These are phyloP conservation scores for Drosophila ohnishii DNA, from an alignment of 1,140 invertebrate genomes.

Conservation along the genomic window DNA sequence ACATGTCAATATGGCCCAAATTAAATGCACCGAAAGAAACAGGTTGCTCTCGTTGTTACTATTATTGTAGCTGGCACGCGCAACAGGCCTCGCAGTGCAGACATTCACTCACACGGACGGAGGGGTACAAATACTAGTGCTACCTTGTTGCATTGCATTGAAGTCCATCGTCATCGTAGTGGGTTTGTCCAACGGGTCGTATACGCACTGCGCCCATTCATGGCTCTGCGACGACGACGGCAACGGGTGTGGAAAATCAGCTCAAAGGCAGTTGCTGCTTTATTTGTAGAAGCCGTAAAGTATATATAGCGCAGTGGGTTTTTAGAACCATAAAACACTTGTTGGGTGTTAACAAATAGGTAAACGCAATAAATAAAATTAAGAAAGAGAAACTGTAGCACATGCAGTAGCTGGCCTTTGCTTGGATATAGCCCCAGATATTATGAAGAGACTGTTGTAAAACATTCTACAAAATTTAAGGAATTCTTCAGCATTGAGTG, in stretches of 20 bases:
- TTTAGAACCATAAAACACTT: conserved; percentile 25
- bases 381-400: conserved; percentile 4
- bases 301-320: conserved; percentile 20
- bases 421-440: neutral
- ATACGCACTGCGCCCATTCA: conserved; percentile 58
- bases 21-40: conserved; percentile 65
- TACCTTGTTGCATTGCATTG: conserved; percentile 23
- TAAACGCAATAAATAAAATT: conserved; percentile 7
- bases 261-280: conserved; percentile 17
- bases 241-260: conserved; percentile 18
- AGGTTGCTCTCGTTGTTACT: conserved; percentile 57
- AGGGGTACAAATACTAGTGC: conserved; percentile 1
- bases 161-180: conserved; percentile 23
- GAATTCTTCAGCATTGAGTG: neutral
- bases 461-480: neutral
- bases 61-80: conserved; percentile 51
- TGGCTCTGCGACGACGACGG: conserved; percentile 14
- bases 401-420: neutral
- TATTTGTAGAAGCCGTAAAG: conserved; percentile 24
- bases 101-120: conserved; percentile 16
- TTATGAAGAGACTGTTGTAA: neutral
- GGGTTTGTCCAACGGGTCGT: conserved; percentile 52
- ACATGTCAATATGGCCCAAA: conserved; percentile 79
- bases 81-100: conserved; percentile 50
- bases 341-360: conserved; percentile 17